Evolutionary conservation across 2,888 invertebrate species (phyloP), one percentile per base, ranked within the genome.

Genomic region (Xylota sylvarum): DNA sequence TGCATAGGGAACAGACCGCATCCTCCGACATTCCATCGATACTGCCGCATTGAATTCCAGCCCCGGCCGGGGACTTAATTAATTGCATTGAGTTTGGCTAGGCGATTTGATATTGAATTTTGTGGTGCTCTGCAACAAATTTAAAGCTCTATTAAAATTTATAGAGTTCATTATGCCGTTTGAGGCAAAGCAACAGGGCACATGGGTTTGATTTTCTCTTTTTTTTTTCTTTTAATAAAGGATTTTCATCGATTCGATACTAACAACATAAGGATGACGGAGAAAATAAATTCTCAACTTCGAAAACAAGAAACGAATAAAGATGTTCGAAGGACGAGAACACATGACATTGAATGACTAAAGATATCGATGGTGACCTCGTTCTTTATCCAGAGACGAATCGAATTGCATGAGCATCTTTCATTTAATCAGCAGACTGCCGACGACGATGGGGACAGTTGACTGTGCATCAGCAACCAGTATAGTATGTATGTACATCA

Each of bases 401-500:
- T 81, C 65, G 30, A 81, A 74, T 55, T 80, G 74, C 43, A 17
- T 23, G 43, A 67, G 35, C 50, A 72, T 58, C 37, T 56, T 73
- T 73, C 40, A 40, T 50, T 69, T 52, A 43, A 60, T 60, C 60
- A 78, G 12, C 30, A 46, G 17, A 55, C 62, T 55, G 17, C 48
- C 32, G 40, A 27, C 46, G 52, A n/a, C 32, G 3, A 32, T 62
- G 52, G 17, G 27, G 50, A 73, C 32, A 30, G 27, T 73, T 62
- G 60, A 77, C 67, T 69, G 60, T 50, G 6, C n/a, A 48, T 62
- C 69, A 78, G 40, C 9, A 64, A 37, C 9, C 7, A 46, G 3
- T 35, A 35, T 1, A 2, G 4, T 10, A 9, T n/a, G 17, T 19
- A 40, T 32, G 12, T 43, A 60, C 40, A 74, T 40, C 17, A 74